phyloP scores from a whole-genome alignment of 2,888 invertebrate species.

The Drosophila ustulata region DNA sequence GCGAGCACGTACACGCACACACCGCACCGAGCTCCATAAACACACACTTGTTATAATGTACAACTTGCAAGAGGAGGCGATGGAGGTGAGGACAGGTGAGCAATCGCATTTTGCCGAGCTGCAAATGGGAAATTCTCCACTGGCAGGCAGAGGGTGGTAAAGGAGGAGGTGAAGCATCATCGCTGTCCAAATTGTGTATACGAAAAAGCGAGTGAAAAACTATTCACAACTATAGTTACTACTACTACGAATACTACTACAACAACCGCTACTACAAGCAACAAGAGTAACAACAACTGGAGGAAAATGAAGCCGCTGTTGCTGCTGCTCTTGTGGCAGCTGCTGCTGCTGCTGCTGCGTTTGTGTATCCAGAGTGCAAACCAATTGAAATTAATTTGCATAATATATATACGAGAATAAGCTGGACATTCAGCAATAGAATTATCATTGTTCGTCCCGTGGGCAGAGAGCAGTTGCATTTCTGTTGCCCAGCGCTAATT shows the following conservation, averaged over 20 bases:
- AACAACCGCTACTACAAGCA: slow-evolving; percentile 43
- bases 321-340: slow-evolving; percentile 22
- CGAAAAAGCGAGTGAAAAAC: slow-evolving; percentile 48
- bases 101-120: slow-evolving; percentile 40
- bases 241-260: slow-evolving; percentile 32
- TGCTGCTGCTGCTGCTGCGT: slow-evolving; percentile 28
- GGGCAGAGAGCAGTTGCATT: slow-evolving; percentile 39
- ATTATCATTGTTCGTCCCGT: slow-evolving; percentile 36
- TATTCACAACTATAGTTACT: slow-evolving; percentile 41
- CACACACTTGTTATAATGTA: slow-evolving; percentile 31
- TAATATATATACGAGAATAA: slow-evolving; percentile 59
- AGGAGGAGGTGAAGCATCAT: slow-evolving; percentile 2
- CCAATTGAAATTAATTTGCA: slow-evolving; percentile 81
- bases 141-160: slow-evolving; percentile 1
- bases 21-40: slow-evolving; percentile 27
- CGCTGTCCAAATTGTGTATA: slow-evolving; percentile 67
- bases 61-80: not conserved
- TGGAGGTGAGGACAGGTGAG: not conserved
- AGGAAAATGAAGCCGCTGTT: slow-evolving; percentile 42
- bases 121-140: slow-evolving; percentile 36
- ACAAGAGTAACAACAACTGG: slow-evolving; percentile 27
- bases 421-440: slow-evolving; percentile 76
- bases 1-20: slow-evolving; percentile 40
- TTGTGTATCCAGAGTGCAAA: slow-evolving; percentile 76
- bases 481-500: slow-evolving; percentile 49